A percentile compares a stretch with the other conserved stretches of the same genome.
Evolutionary conservation across 2,113 vertebrate genomes (phyloP).

Genomic region (Laterallus jamaicensis): DNA sequence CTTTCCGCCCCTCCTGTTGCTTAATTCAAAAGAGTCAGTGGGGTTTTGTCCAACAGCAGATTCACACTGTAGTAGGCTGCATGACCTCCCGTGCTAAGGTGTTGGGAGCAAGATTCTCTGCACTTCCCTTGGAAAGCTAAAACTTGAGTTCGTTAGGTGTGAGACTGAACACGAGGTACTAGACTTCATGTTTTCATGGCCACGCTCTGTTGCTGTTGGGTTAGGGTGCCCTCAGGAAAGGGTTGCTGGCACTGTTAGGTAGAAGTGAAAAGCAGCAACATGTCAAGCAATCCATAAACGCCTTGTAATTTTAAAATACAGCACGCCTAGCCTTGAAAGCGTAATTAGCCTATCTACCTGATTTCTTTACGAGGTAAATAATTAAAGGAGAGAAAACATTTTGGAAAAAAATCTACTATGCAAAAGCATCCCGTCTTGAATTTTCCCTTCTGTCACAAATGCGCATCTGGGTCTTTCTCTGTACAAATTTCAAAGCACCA

Average conservation of each 20-base stretch:
- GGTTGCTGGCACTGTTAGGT: background rate
- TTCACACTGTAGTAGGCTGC: background rate
- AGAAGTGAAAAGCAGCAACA: background rate
- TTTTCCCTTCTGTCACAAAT: background rate
- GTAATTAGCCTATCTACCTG: background rate
- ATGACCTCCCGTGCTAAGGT: background rate
- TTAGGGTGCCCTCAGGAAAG: background rate
- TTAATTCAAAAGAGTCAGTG: background rate
- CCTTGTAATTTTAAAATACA: background rate
- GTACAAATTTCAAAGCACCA: background rate
- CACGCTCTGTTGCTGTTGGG: background rate
- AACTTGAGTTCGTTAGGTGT: background rate
- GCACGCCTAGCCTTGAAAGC: background rate
- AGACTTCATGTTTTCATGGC: background rate
- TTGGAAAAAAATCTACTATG: background rate
- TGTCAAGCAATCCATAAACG: background rate
- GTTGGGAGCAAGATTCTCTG: background rate
- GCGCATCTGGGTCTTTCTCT: background rate
- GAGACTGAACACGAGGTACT: background rate
- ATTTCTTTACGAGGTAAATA: constrained; percentile 57
- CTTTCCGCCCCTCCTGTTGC: background rate
- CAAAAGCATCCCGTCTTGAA: background rate
- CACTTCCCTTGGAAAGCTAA: background rate
- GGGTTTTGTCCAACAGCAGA: background rate
- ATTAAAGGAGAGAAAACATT: constrained; percentile 50